A percentile compares a stretch with the other conserved stretches of the same genome.
Conservation (phyloP, 1,140 invertebrate genomes). For the Probaryconus sp. region DNA sequence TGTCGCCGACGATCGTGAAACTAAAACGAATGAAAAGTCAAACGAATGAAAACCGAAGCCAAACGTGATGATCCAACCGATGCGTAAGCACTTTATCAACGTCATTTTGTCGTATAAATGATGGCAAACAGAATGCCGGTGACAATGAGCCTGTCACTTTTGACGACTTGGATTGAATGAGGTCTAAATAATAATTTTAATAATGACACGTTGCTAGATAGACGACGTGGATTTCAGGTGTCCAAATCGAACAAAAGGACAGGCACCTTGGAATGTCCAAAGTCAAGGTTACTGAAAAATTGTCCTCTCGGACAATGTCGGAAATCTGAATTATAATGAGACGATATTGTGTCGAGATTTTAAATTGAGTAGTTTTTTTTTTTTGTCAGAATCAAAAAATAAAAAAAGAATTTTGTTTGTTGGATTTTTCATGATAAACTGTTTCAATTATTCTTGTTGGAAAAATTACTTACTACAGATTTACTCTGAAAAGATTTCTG, state of each 20-base stretch:
- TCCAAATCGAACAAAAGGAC: neutral
- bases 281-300: conserved; percentile 26
- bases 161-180: conserved; percentile 29
- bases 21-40: conserved; percentile 36
- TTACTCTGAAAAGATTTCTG: too few relatives aligned
- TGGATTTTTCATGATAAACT: too few relatives aligned
- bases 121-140: conserved; percentile 15
- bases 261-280: conserved; percentile 19
- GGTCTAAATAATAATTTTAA: conserved; percentile 24
- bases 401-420: too few relatives aligned
- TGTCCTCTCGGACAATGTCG: neutral
- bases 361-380: too few relatives aligned
- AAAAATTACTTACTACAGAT: too few relatives aligned
- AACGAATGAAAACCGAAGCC: too few relatives aligned
- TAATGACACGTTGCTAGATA: conserved; percentile 35
- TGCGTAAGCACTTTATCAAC: conserved; percentile 49
- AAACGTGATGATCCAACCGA: conserved; percentile 24
- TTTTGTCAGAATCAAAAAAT: too few relatives aligned
- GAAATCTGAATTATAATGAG: neutral
- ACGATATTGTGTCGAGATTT: too few relatives aligned
- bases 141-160: conserved; percentile 44
- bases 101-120: conserved; percentile 42
- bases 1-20: conserved; percentile 43
- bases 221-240: conserved; percentile 15
- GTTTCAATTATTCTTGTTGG: too few relatives aligned